Conservation (phyloP, 2,888 invertebrate species). For the Slavum lentiscoides region DNA sequence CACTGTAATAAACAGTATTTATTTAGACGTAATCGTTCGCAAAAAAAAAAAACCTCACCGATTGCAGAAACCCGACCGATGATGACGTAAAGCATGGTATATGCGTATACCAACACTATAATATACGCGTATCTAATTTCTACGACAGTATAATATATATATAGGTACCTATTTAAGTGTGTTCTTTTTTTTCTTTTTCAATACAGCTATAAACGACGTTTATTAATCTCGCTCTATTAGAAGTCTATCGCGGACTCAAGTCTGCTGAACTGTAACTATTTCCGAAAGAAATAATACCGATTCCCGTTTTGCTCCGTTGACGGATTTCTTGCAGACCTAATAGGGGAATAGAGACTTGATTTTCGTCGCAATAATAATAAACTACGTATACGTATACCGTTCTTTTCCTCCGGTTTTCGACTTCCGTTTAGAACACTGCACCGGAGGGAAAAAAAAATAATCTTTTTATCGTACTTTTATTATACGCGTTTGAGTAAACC, state of each 20-base stretch:
- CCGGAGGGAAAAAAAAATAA: neutral
- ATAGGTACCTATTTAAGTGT: neutral
- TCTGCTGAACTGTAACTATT: conserved; percentile 36
- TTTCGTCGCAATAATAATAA: conserved; percentile 17
- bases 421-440: conserved; percentile 14
- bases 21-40: neutral
- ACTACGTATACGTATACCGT: no score
- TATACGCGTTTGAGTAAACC: neutral
- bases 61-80: neutral
- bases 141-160: neutral
- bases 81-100: neutral
- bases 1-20: no score
- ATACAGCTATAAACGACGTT: neutral
- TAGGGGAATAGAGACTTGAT: conserved; percentile 9
- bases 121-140: neutral
- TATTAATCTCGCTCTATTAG: conserved; percentile 2
- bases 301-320: conserved; percentile 47
- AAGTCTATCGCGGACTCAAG: conserved; percentile 2
- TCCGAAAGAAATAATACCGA: conserved; percentile 19
- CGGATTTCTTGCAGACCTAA: conserved; percentile 8
- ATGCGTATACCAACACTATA: no score
- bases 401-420: conserved; percentile 7
- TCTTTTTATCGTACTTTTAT: neutral
- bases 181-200: conserved; percentile 1
- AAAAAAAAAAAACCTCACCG: no score